A percentile compares a stretch with the other conserved stretches of the same genome.
phyloP scores from a whole-genome alignment of 1,140 invertebrate genomes.

The Lanistes nyassanus region DNA sequence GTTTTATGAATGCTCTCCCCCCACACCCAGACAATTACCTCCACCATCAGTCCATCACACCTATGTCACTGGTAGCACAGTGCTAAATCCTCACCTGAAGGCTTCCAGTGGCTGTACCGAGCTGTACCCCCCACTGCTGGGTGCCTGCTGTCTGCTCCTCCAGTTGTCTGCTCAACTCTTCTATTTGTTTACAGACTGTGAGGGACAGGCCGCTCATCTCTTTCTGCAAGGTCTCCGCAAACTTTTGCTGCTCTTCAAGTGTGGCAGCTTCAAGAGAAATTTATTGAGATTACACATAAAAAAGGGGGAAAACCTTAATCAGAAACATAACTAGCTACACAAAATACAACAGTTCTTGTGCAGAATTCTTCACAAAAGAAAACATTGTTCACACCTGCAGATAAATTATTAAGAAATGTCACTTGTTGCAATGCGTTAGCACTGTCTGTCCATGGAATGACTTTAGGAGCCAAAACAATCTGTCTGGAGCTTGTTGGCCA shows the following conservation, averaged over 20 bases:
- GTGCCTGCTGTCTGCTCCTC: background rate
- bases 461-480: too few relatives aligned
- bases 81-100: conserved; percentile 8
- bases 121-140: background rate
- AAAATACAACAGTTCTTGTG: too few relatives aligned
- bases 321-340: too few relatives aligned
- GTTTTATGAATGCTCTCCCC: too few relatives aligned
- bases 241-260: background rate
- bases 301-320: background rate
- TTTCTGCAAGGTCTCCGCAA: conserved; percentile 4
- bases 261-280: background rate
- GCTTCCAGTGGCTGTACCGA: background rate
- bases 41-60: too few relatives aligned
- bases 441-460: too few relatives aligned
- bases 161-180: conserved; percentile 8
- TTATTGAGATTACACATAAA: background rate
- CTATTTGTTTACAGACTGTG: conserved; percentile 12
- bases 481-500: too few relatives aligned
- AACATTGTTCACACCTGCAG: too few relatives aligned
- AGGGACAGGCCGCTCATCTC: conserved; percentile 4
- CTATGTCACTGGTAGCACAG: background rate
- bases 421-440: too few relatives aligned
- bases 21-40: too few relatives aligned
- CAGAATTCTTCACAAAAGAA: too few relatives aligned
- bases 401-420: too few relatives aligned